Evolutionary conservation across 2,113 vertebrate genomes (phyloP), one percentile per base, ranked within the genome.

Genomic region (Diphyllodes magnificus): DNA sequence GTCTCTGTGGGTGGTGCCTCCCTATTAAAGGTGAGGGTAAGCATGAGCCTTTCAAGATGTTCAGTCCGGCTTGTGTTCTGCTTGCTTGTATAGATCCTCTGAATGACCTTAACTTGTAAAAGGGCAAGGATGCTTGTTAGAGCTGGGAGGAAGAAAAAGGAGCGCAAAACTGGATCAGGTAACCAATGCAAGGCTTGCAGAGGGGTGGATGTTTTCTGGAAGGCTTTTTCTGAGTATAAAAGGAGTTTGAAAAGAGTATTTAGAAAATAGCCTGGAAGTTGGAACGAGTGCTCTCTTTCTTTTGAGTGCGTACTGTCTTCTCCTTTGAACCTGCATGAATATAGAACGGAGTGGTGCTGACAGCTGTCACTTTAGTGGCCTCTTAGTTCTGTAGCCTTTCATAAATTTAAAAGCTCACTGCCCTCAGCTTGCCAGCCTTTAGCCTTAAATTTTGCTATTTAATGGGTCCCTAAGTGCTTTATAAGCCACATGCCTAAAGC

Each of bases 111-210:
- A 78, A 79, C 89, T 96, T 95, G 94, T 96, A 82, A 96, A 91
- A 90, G 95, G 96, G 94, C 94, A 93, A 92, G 93, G 90, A 93
- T 95, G 92, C 93, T 96, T 90, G 96, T 96, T 97, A 95, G 82
- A 88, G 93, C 82, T 60, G 56, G 51, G 85, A 88, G 72, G 82
- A 94, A 92, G 92, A 94, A 84, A 94, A 95, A 95, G 63, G 79
- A 86, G 79, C 3, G 15, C 94, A 95, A 83, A 93, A 96, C 92
- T 94, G 93, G 87, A 95, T 96, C 90, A 91, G 92, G 95, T 97
- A 96, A 97, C 96, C 85, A 90, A 79, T 83, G 61, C 37, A n/a
- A 94, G 93, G 51, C 92, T 93, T 96, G 93, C 82, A 83, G 85
- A 95, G 82, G 94, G 69, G 76, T 91, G 88, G 90, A 92, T 96